Percentiles rank a stretch among this genome's conserved stretches.
phyloP scores from a whole-genome alignment of 1,140 invertebrate species.

The Pomacea maculata region DNA sequence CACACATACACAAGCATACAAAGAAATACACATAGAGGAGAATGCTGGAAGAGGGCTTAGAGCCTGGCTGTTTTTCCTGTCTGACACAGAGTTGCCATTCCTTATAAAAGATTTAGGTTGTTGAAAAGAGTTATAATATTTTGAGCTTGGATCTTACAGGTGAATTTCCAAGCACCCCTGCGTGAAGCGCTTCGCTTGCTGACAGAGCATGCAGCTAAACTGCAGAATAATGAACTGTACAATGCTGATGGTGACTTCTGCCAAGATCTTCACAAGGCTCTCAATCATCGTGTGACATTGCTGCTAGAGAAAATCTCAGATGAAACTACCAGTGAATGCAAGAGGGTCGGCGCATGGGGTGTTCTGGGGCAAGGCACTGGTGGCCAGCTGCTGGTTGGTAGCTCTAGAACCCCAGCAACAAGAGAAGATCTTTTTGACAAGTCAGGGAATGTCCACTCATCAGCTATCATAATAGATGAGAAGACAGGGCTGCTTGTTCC shows the following conservation, averaged over 20 bases:
- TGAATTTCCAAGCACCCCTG: slow-evolving; percentile 49
- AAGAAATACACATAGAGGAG: neutral
- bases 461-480: slow-evolving; percentile 31
- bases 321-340: slow-evolving; percentile 47
- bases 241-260: slow-evolving; percentile 46
- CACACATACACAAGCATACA: neutral
- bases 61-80: too few relatives aligned
- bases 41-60: too few relatives aligned
- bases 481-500: slow-evolving; percentile 52
- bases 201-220: slow-evolving; percentile 49
- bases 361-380: slow-evolving; percentile 56
- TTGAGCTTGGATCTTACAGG: slow-evolving; percentile 32
- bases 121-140: neutral
- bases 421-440: slow-evolving; percentile 50
- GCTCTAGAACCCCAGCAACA: slow-evolving; percentile 43
- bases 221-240: slow-evolving; percentile 45
- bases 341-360: slow-evolving; percentile 56
- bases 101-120: neutral
- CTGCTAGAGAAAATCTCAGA: slow-evolving; percentile 54
- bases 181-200: slow-evolving; percentile 51
- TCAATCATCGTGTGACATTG: slow-evolving; percentile 41
- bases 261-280: slow-evolving; percentile 37
- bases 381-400: slow-evolving; percentile 43
- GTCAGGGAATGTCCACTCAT: neutral
- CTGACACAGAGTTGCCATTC: neutral